Percentiles rank a stretch among this genome's conserved stretches.
phyloP scores from a whole-genome alignment of 2,888 invertebrate species.

The Melanostoma scalare region DNA sequence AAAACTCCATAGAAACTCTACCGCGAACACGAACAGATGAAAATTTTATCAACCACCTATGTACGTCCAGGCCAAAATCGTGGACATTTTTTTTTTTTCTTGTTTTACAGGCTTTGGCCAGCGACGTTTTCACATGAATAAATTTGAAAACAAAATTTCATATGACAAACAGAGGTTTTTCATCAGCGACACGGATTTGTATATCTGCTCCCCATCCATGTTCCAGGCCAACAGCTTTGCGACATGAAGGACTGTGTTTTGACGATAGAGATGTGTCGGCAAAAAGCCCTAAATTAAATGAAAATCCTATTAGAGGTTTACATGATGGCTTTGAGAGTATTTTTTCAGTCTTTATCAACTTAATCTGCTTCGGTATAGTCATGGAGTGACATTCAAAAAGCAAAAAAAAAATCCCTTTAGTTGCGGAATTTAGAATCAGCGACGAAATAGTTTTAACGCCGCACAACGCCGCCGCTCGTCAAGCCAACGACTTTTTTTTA shows the following conservation, averaged over 20 bases:
- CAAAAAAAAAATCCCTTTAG: conserved; percentile 39
- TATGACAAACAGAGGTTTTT: conserved; percentile 46
- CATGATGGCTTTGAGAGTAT: conserved; percentile 65
- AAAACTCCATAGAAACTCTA: conserved; percentile 53
- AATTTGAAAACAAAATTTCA: conserved; percentile 59
- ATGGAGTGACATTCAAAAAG: background rate
- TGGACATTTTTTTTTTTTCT: conserved; percentile 49
- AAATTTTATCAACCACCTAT: conserved; percentile 63
- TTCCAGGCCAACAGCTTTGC: conserved; percentile 12
- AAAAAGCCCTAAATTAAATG: conserved; percentile 72
- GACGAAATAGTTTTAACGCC: conserved; percentile 18
- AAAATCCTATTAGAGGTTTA: conserved; percentile 73
- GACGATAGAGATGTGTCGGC: conserved; percentile 65
- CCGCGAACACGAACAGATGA: conserved; percentile 70
- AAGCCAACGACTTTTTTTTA: conserved; percentile 55
- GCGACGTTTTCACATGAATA: conserved; percentile 69
- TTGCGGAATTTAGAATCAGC: conserved; percentile 60
- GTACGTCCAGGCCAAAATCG: conserved; percentile 46
- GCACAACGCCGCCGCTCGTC: background rate
- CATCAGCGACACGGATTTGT: conserved; percentile 51
- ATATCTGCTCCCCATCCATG: conserved; percentile 6
- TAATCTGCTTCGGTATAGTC: conserved; percentile 46
- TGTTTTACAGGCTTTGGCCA: conserved; percentile 54
- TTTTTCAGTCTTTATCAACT: conserved; percentile 50
- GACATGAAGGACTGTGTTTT: conserved; percentile 46